These are phyloP conservation scores for Poecilia latipinna DNA, from an alignment of 2,113 vertebrate species.

Conservation along the genomic window DNA sequence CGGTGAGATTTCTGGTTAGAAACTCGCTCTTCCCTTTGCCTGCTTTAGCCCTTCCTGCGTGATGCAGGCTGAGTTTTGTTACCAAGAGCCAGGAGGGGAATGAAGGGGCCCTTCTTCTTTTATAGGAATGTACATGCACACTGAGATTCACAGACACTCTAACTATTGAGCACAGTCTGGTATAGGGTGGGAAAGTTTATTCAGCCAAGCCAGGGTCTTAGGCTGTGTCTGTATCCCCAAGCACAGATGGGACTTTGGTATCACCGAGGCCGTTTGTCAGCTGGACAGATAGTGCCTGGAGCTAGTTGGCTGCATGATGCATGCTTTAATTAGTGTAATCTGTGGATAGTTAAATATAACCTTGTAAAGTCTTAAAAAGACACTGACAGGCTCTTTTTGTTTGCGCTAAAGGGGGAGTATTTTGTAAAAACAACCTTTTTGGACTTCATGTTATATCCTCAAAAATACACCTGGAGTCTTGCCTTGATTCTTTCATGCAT, in stretches of 20 bases:
- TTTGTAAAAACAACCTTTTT: no score
- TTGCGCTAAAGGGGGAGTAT: no score
- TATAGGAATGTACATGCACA: constrained; percentile 37
- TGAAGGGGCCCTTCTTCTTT: constrained; percentile 63
- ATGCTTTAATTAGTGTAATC: constrained; percentile 34
- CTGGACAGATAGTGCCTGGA: constrained; percentile 33
- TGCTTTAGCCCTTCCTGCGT: constrained; percentile 19
- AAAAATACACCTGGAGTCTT: no score
- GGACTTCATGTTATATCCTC: no score
- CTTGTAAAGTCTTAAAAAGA: background rate
- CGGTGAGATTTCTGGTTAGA: background rate
- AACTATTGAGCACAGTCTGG: constrained; percentile 53
- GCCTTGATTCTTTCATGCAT: no score
- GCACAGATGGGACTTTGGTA: constrained; percentile 61
- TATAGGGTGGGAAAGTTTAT: constrained; percentile 74
- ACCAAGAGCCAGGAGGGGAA: constrained; percentile 60
- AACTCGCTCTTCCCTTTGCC: constrained; percentile 10
- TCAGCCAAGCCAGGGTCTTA: constrained; percentile 55
- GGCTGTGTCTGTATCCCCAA: constrained; percentile 48
- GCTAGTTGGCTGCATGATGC: constrained; percentile 1
- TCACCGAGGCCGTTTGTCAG: constrained; percentile 49
- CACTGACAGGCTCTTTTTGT: no score
- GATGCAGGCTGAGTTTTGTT: constrained; percentile 37
- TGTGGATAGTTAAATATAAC: constrained; percentile 29
- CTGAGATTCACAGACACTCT: constrained; percentile 29